Base-by-base conservation (phyloP, 2,797 vertebrate genomes). In the Hozukius guyotensis region DNA sequence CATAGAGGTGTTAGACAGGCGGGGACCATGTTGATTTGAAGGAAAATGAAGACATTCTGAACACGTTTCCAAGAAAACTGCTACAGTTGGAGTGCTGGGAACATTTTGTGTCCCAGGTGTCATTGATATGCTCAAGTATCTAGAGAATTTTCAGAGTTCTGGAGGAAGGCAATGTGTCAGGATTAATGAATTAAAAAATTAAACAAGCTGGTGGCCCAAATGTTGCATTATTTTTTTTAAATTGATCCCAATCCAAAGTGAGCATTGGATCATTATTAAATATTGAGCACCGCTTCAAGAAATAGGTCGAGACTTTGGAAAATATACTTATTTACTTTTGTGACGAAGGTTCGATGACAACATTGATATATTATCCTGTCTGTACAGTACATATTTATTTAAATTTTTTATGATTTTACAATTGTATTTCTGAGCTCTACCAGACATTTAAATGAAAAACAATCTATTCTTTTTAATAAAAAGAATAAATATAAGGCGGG, bases 1-100 rank as follows among this genome's bases (percentile, higher is more conserved):
- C 61, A 89, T 12, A 20, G 82, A 82, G 70, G 72, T 82, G 86
- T 81, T 78, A 77, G 71, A 82, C 64, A 69, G 74, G 77, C 6
- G 55, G 79, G 77, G 72, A 78, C 82, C 63, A 68, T 75, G 81
- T 72, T 74, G 80, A 82, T 72, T 75, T 42, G 10, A 78, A 56
- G 63, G 25, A 81, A 81, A 77, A 52, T 60, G 29, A 81, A 80
- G 49, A 82, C 11, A 76, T 52, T 82, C 22, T 42, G 67, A 85
- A 81, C 36, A 59, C 49, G 32, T 83, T 83, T 85, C 29, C 24
- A 77, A 29, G 56, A 77, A 77, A 71, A 10, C 31, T 80, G 71
- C 68, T 80, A 46, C 52, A 67, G 69, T 71, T 55, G 32, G 38
- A 66, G 56, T 34, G 16, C 34, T 29, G 36, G 57, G 62, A 83